Evolutionary conservation across 92 coral and sea anemone species (phyloP), one percentile per base, ranked within the genome.

Genomic region (Zoanthus sansibaricus): DNA sequence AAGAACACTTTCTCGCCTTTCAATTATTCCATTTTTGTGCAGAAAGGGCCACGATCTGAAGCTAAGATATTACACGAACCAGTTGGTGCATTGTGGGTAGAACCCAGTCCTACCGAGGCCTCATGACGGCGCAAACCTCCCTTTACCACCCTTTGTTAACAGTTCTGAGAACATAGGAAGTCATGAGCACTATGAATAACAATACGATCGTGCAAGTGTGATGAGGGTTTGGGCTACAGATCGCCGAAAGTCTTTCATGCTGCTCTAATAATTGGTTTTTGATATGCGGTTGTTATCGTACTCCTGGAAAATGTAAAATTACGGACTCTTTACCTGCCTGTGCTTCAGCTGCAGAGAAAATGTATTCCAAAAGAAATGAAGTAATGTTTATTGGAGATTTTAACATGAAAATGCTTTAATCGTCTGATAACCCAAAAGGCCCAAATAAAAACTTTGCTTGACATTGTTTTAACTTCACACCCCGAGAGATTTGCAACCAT

Each of bases 261-360:
- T 5, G 42, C 61, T 71, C 44, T 5, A 88, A 84, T 49, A 62
- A 25, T 46, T 89, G 95, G 93, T 89, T 92, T 47, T 61, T 92
- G 1, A n/a, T 89, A 18, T 92, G 94, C 72, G 92, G 88, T 0
- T 90, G 95, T 44, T 92, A 83, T 58, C 95, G 95, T 44, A 84
- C 93, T 7, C 91, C 89, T 3, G 87, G 87, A 7, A 91, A 91
- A 78, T 91, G 94, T 68, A 91, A 91, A 77, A 62, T 72, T 46
- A 20, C 82, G 5, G 87, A 91, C 7, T 88, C 88, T 78, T 82
- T 91, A 11, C 32, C 87, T 7, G 76, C 92, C 3, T 91, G 91
- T 78, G 47, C 85, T 32, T 12, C 79, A 13, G 87, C 91, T 14
- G 87, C 94, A 15, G 94, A 91, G 77, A 32, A 44, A 62, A 88